Base-by-base conservation (phyloP, 2,113 vertebrate species). In the Oncorhynchus tshawytscha region DNA sequence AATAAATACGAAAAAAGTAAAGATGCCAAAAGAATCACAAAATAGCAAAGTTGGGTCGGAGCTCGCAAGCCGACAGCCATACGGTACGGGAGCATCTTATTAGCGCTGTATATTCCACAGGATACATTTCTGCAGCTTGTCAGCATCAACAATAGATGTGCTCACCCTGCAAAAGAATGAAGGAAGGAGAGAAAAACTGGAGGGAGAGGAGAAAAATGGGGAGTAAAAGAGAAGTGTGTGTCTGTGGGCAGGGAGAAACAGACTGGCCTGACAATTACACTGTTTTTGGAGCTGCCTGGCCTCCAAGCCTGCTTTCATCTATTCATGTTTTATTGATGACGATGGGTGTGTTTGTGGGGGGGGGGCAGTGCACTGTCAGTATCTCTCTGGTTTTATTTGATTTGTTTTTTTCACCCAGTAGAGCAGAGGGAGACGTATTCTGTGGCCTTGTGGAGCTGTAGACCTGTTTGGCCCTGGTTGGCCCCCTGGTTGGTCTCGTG, bases 321-420 rank as follows among this genome's bases (percentile, higher is more conserved):
- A 78, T 82, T 82, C 71, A 72, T 87, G 78, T 84, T 71, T 86
- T 81, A 86, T 90, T 88, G 78, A 81, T 87, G 71, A 75, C 16
- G 29, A 16, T 16, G 18, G 20, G 62, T 12, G 7, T 3, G 22
- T 3, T 24, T 27, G 27, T n/a, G n/a, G n/a, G 22, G 24, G 51
- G 20, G 29, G 72, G 22, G 68, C 15, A 45, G 24, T 65, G 57
- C 49, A 3, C 59, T 68, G 78, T 77, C 71, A 74, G 48, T 60
- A 49, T 51, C 27, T 71, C 5, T 11, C 31, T 3, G 31, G 1
- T 54, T 25, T 18, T 29, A 29, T 70, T 70, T 25, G 54, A 25
- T 29, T 67, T 0, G 15, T 65, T 74, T 67, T 3, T 29, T 5
- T 5, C 22, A 24, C 60, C 60, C 7, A 22, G 22, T 3, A 18